These are phyloP conservation scores for Paramormyrops hopkinsi DNA, from an alignment of 2,797 vertebrate genomes.

Conservation along the genomic window DNA sequence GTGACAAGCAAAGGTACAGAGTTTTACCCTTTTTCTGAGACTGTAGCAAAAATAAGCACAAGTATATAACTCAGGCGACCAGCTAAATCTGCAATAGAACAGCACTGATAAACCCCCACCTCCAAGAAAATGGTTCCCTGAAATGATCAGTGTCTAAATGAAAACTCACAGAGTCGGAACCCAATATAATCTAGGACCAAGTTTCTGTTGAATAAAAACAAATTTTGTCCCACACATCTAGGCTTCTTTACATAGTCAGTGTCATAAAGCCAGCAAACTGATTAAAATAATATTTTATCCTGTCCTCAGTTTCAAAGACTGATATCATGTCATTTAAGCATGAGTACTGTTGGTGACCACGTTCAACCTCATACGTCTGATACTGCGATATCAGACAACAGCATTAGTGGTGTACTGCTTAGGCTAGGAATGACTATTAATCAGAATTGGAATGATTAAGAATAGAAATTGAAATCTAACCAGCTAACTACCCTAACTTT, in stretches of 20 bases:
- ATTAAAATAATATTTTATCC: neutral
- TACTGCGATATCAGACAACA: neutral
- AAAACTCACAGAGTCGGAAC: neutral
- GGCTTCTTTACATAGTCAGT: neutral
- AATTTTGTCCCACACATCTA: neutral
- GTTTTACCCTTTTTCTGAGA: neutral
- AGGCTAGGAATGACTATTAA: neutral
- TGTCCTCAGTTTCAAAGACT: neutral
- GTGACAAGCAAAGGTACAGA: neutral
- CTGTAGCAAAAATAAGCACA: neutral
- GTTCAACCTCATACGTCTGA: neutral
- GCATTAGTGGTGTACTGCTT: neutral
- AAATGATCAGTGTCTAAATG: neutral
- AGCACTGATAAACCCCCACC: neutral
- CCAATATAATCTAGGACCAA: neutral
- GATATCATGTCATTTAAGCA: neutral
- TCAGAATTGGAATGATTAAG: neutral
- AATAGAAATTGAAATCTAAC: neutral
- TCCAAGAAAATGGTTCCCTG: neutral
- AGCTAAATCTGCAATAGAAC: neutral
- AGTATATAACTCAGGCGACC: neutral
- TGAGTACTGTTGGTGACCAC: neutral
- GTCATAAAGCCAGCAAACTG: neutral
- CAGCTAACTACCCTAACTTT: neutral
- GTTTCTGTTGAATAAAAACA: neutral